Conservation (phyloP, 2,888 invertebrate genomes). For the Plebejus anna region DNA sequence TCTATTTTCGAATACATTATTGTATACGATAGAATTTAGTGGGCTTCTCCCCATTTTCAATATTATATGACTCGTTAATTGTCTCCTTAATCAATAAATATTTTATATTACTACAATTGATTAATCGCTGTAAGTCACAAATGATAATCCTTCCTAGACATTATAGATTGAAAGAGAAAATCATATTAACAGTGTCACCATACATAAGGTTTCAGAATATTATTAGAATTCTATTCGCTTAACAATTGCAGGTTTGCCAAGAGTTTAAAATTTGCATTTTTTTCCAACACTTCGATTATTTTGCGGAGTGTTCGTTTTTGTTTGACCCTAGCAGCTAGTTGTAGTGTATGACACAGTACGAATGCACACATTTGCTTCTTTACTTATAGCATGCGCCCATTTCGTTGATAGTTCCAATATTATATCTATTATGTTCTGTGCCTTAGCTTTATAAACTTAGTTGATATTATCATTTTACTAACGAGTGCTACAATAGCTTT, state of each 20-base stretch:
- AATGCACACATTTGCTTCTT: conserved; percentile 41
- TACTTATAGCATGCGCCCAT: conserved; percentile 49
- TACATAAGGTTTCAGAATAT: conserved; percentile 19
- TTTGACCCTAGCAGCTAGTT: conserved; percentile 46
- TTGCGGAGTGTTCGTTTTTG: conserved; percentile 49
- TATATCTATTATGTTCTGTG: conserved; percentile 21
- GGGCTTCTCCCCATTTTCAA: background rate
- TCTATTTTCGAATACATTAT: background rate
- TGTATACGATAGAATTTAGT: conserved; percentile 2
- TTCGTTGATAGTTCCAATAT: conserved; percentile 32
- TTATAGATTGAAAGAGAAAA: conserved; percentile 20
- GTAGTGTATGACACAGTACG: conserved; percentile 37
- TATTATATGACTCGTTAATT: background rate
- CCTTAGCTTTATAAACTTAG: conserved; percentile 25
- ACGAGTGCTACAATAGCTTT: conserved; percentile 20
- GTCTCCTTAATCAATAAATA: conserved; percentile 9
- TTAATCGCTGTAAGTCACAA: background rate
- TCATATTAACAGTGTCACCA: conserved; percentile 28
- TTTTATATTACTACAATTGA: background rate
- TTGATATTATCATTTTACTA: conserved; percentile 20
- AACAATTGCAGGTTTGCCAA: conserved; percentile 80
- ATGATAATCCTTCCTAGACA: conserved; percentile 10
- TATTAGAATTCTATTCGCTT: conserved; percentile 50
- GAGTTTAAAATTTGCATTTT: conserved; percentile 79
- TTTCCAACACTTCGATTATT: conserved; percentile 63